A percentile compares a stretch with the other conserved stretches of the same genome.
phyloP scores from a whole-genome alignment of 2,113 vertebrate species.

The Paralichthys olivaceus region DNA sequence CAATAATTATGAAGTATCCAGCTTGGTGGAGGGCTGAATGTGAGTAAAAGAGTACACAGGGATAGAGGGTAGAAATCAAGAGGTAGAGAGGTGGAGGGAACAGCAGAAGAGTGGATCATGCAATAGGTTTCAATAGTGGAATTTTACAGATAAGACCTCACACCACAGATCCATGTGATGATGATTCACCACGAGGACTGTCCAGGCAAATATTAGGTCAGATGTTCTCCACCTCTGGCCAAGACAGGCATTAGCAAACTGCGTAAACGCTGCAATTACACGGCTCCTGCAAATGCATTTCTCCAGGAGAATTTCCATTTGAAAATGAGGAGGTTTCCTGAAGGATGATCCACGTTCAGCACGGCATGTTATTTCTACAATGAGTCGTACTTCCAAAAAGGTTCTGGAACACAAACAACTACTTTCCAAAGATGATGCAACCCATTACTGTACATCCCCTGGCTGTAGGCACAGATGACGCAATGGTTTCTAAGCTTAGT shows the following conservation, averaged over 20 bases:
- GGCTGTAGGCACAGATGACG: constrained; percentile 1
- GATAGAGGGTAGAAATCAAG: background rate
- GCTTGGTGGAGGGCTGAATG: background rate
- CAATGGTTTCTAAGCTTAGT: background rate
- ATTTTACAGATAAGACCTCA: background rate
- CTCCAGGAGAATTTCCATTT: constrained; percentile 27
- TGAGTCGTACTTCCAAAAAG: background rate
- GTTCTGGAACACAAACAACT: constrained; percentile 19
- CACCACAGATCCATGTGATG: constrained; percentile 8
- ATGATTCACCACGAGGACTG: constrained; percentile 32
- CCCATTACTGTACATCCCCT: constrained; percentile 1
- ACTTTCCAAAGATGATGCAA: constrained; percentile 33
- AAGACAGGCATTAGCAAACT: constrained; percentile 13
- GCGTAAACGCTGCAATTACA: constrained; percentile 53
- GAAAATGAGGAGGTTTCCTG: constrained; percentile 42
- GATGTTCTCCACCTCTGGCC: constrained; percentile 38
- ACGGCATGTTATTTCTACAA: background rate
- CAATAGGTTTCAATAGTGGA: background rate
- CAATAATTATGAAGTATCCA: constrained; percentile 33
- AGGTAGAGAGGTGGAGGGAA: constrained; percentile 2
- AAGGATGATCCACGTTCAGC: constrained; percentile 16
- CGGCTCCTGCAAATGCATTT: constrained; percentile 25
- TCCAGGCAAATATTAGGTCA: constrained; percentile 24
- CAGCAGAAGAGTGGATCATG: background rate
- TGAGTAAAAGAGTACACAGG: background rate